These are phyloP conservation scores for Epinephelus cyanopodus DNA, from an alignment of 2,113 vertebrate species.

Conservation along the genomic window DNA sequence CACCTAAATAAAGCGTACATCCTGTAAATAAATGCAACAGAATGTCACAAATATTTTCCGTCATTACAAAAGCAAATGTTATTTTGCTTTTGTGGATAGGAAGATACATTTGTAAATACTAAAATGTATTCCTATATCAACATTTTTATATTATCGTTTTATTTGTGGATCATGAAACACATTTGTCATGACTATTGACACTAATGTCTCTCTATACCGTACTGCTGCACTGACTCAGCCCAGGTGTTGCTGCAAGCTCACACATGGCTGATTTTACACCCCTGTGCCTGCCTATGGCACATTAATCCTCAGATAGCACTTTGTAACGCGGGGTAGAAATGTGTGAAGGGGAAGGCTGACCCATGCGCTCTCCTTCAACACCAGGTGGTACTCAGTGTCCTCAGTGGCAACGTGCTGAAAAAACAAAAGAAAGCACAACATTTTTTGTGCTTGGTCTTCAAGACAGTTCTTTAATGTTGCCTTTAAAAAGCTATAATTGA, in stretches of 20 bases:
- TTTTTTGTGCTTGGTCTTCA: neutral
- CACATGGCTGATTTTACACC: slow-evolving; percentile 61
- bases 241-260: slow-evolving; percentile 21
- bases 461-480: neutral
- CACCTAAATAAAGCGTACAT: neutral
- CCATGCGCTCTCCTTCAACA: slow-evolving; percentile 2
- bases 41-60: too few relatives aligned
- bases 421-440: neutral
- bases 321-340: slow-evolving; percentile 42
- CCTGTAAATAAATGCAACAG: neutral
- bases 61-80: neutral
- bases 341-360: slow-evolving; percentile 26
- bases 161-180: neutral
- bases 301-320: slow-evolving; percentile 49
- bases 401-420: neutral
- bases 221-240: neutral
- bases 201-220: neutral
- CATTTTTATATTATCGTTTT: neutral
- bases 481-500: neutral
- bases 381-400: neutral
- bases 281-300: slow-evolving; percentile 46
- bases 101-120: neutral
- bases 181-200: neutral
- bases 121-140: neutral
- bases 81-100: neutral